Evolutionary conservation across 2,113 vertebrate genomes (phyloP), one percentile per base, ranked within the genome.

Genomic region (Clarias batrachus): DNA sequence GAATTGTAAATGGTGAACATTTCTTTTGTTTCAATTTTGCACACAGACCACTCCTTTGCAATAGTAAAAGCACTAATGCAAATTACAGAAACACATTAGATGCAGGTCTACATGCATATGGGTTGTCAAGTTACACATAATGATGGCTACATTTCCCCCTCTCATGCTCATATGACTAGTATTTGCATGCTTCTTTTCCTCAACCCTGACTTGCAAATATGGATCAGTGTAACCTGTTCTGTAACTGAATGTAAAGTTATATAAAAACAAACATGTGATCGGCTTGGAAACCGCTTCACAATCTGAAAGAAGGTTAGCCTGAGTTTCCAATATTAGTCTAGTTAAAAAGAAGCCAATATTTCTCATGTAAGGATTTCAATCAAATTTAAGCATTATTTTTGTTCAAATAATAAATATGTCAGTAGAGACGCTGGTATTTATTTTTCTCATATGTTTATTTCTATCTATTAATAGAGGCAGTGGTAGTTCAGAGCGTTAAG

Each of bases 141-240:
- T 41, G 52, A 33, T 17, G 9, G 13, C 12, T 41, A 60, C 13
- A 81, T 12, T 60, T 62, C 41, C 27, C 13, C 19, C 12, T 6
- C 68, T 59, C 19, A 30, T 33, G 8, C 19, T 48, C 19, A 11
- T 48, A 14, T 76, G 14, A 3, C 37, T 3, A 52, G 33, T n/a
- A 16, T 60, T 83, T 73, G 66, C 66, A 73, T 84, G 68, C 56
- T 84, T 14, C 27, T 41, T 59, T 84, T 60, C 30, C 82, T 74
- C 21, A 74, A 74, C 41, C 7, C 21, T 56, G 52, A 27, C 30
- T 74, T 48, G 71, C 37, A 85, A 76, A 85, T 62, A 10, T 5
- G 54, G 2, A 63, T n/a, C 14, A 57, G 10, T 57, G 17, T 13
- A 13, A 74, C 13, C 37, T 82, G 62, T n/a, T 65, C 33, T 63